Base-by-base conservation (phyloP, 1,140 invertebrate species). In the Tetranychus cinnabarinus region DNA sequence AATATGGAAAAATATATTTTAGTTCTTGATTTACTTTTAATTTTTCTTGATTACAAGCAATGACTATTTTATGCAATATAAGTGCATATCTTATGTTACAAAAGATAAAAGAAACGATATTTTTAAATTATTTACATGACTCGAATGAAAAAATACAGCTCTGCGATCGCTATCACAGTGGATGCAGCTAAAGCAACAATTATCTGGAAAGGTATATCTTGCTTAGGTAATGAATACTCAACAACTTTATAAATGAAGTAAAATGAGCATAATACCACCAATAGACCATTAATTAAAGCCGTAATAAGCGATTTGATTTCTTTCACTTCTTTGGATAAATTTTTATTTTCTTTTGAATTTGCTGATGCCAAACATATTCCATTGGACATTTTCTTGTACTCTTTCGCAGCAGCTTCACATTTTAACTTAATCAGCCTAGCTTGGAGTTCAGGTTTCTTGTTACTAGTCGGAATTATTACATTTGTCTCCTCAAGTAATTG, bases 201-300 rank as follows among this genome's bases (percentile, higher is more conserved):
- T 12, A 62, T 57, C 59, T 64, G 63, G 4, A 58, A 58, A 54
- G 64, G 37, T 56, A 65, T 57, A 39, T 66, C 60, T 55, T 37
- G 52, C 42, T 62, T 50, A 34, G 65, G 64, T 23, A 66, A 55
- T 10, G 64, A 55, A 63, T 65, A 66, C 59, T 66, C 65, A 15
- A 65, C 64, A 10, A 64, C 65, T 58, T 66, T 66, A 39, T 59
- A 66, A 55, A 48, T 56, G 59, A 66, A 66, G 39, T 61, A 56
- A 56, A 66, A 66, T 35, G 56, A 65, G 12, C 64, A 64, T 50
- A 47, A 61, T 55, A 66, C 58, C 23, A 63, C 60, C 10, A 66
- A n/a, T 6, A 66, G 35, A 45, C 59, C 63, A 58, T 66, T 66
- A 13, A 66, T 56, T 8, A 65, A 47, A 55, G 64, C 65, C 47